These are phyloP conservation scores for Chiloscyllium punctatum DNA, from an alignment of 2,797 vertebrate species.

Conservation along the genomic window DNA sequence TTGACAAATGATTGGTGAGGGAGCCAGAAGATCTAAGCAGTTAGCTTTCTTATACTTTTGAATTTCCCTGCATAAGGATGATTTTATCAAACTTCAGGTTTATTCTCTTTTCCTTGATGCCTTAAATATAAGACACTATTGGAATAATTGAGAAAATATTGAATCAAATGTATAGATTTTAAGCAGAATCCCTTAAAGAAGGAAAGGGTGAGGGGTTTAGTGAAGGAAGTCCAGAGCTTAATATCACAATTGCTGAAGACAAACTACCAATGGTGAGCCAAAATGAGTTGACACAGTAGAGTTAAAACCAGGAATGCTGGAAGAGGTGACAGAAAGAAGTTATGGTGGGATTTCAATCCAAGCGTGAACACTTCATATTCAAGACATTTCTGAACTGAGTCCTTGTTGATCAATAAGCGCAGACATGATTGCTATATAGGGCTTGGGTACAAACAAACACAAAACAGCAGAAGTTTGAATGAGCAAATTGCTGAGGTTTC, in stretches of 20 bases:
- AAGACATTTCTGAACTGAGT: neutral
- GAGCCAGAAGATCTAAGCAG: no score
- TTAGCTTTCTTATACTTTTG: no score
- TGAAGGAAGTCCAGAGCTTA: neutral
- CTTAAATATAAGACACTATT: neutral
- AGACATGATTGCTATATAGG: no score
- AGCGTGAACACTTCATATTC: neutral
- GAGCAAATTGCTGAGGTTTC: neutral
- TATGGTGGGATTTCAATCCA: neutral
- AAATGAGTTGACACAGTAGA: neutral
- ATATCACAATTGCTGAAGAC: neutral
- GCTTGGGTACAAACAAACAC: neutral
- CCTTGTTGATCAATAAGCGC: neutral
- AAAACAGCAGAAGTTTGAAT: neutral
- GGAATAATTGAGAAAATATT: neutral
- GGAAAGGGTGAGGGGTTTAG: neutral
- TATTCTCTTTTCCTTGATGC: no score
- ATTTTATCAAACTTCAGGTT: no score
- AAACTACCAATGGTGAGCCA: neutral
- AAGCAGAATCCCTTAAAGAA: neutral
- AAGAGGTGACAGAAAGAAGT: neutral
- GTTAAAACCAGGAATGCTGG: neutral
- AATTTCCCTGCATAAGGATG: no score
- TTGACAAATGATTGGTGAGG: no score
- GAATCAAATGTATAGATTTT: neutral